These are phyloP conservation scores for Drosophila grimshawi DNA, from an alignment of 1,140 invertebrate species.

Conservation along the genomic window DNA sequence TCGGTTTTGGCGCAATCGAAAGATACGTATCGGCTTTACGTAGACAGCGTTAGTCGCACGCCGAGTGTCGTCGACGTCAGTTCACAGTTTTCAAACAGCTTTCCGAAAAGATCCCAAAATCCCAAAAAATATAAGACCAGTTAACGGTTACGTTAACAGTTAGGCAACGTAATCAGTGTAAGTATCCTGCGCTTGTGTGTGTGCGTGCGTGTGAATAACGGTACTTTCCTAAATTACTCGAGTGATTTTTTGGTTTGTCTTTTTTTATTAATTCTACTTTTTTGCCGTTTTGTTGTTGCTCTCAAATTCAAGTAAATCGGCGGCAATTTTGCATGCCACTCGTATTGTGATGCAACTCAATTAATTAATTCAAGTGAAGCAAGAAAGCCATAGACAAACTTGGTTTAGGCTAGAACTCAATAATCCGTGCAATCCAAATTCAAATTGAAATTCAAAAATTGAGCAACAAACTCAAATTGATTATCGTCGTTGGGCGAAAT, in stretches of 20 bases:
- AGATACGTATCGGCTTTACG: slow-evolving; percentile 78
- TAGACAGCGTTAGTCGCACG: slow-evolving; percentile 74
- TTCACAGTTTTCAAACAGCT: slow-evolving; percentile 55
- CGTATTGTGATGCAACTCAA: no score
- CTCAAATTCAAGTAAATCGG: not conserved
- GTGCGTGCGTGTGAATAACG: no score
- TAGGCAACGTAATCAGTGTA: not conserved
- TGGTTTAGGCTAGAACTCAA: not conserved
- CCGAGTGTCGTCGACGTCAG: slow-evolving; percentile 69
- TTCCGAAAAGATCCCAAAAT: slow-evolving; percentile 9
- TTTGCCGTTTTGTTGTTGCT: not conserved
- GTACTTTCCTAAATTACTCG: not conserved
- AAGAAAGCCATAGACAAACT: not conserved
- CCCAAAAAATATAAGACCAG: slow-evolving; percentile 1
- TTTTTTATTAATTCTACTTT: not conserved
- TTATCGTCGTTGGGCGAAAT: slow-evolving; percentile 2
- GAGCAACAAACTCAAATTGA: not conserved
- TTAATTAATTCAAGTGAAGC: not conserved
- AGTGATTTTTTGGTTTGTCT: not conserved
- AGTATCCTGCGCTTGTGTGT: slow-evolving; percentile 7
- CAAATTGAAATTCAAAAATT: not conserved
- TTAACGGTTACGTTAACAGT: not conserved
- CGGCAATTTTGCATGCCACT: not conserved
- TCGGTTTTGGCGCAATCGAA: slow-evolving; percentile 80
- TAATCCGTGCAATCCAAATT: not conserved